Evolutionary conservation across 2,113 vertebrate genomes (phyloP).

Genomic region (Plestiodon gilberti): DNA sequence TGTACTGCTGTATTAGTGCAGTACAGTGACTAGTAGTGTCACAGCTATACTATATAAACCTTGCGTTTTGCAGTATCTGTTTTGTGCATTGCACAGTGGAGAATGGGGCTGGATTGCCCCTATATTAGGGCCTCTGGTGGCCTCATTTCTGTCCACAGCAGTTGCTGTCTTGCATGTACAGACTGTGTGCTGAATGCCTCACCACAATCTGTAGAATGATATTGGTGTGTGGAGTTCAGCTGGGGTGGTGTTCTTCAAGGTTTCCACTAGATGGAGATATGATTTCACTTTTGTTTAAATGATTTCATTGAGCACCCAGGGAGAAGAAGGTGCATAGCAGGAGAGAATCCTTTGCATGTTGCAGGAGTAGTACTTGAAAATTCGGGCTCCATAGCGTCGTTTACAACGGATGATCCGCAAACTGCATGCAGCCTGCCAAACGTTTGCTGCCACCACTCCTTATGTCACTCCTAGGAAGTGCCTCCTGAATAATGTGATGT

Average conservation of each 20-base stretch:
- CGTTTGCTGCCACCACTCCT: not conserved
- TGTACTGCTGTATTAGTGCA: not conserved
- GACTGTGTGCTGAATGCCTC: not conserved
- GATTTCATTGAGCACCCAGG: not conserved
- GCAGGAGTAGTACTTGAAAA: not conserved
- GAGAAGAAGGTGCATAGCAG: not conserved
- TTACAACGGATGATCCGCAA: not conserved
- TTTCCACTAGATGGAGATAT: conserved; percentile 70
- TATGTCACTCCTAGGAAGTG: too few species aligned
- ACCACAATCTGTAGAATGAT: not conserved
- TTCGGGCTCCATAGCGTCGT: not conserved
- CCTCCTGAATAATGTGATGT: not conserved
- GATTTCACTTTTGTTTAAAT: conserved; percentile 53
- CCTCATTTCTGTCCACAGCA: not conserved
- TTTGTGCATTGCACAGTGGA: not conserved
- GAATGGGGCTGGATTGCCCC: not conserved
- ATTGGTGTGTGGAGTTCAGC: not conserved
- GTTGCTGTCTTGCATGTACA: too few species aligned
- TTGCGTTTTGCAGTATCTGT: not conserved
- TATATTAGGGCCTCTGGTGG: not conserved
- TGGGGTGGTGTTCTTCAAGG: not conserved
- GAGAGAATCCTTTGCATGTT: not conserved
- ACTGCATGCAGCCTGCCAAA: not conserved
- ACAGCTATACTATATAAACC: too few species aligned
- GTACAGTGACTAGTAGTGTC: not conserved